Evolutionary conservation across 2,113 vertebrate genomes (phyloP).

Genomic region (human (Homo sapiens)): DNA sequence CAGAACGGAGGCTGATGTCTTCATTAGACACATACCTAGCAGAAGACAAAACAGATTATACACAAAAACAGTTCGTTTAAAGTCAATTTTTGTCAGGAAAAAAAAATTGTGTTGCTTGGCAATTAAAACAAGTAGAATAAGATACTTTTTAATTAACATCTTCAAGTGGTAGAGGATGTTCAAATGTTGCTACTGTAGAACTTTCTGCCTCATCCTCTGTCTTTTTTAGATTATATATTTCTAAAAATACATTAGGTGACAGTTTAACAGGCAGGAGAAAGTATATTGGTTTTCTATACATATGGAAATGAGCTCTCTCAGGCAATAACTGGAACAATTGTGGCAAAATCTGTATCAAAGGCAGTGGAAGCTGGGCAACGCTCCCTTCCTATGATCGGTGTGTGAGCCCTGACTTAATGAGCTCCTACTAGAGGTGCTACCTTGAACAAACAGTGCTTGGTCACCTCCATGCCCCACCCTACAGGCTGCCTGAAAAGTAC

Average conservation of each 20-base stretch:
- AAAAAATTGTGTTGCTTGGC: not conserved
- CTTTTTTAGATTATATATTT: constrained; percentile 57
- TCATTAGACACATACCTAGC: not conserved
- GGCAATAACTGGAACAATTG: constrained; percentile 52
- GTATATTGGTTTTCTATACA: constrained; percentile 45
- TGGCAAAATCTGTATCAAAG: constrained; percentile 52
- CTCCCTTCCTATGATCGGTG: constrained; percentile 48
- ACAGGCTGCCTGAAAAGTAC: constrained; percentile 58
- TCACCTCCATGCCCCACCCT: constrained; percentile 32
- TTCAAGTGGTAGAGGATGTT: not conserved
- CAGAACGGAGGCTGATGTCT: not conserved
- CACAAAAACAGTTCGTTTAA: not conserved
- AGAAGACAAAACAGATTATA: not conserved
- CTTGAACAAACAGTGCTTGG: constrained; percentile 43
- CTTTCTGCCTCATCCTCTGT: not conserved
- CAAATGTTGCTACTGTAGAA: not conserved
- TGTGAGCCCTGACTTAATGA: constrained; percentile 70
- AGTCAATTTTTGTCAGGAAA: not conserved
- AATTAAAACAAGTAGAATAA: constrained; percentile 47
- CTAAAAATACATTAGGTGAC: constrained; percentile 71
- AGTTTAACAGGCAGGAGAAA: constrained; percentile 56
- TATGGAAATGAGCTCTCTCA: constrained; percentile 73
- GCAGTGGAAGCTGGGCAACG: constrained; percentile 49
- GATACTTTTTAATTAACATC: constrained; percentile 52
- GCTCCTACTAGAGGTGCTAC: constrained; percentile 55